Evolutionary conservation across 1,140 invertebrate species (phyloP).

Genomic region (Drosophila azteca): DNA sequence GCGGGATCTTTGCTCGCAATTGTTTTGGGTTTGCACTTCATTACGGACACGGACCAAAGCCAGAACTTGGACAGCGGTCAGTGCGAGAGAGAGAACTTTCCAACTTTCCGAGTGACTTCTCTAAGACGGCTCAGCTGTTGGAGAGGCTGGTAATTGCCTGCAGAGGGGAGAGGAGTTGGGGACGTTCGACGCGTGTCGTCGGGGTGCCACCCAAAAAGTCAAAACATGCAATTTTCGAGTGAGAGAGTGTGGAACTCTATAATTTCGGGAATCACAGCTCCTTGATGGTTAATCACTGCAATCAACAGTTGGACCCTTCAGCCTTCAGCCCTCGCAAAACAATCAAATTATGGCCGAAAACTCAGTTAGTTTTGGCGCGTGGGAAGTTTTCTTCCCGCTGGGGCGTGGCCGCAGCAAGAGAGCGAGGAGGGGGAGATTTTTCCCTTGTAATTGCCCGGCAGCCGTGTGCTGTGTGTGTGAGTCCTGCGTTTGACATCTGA

Average conservation of each 20-base stretch:
- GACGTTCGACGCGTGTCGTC: conserved; percentile 51
- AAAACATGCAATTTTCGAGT: conserved; percentile 75
- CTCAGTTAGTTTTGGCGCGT: conserved; percentile 28
- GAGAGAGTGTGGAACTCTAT: conserved; percentile 31
- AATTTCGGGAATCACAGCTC: conserved; percentile 63
- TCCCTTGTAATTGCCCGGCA: conserved; percentile 30
- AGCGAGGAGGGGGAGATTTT: conserved; percentile 18
- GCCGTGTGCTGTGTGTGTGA: background rate
- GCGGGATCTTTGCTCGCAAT: conserved; percentile 38
- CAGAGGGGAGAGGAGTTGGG: too few species aligned
- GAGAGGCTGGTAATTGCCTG: conserved; percentile 33
- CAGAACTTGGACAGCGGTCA: conserved; percentile 49
- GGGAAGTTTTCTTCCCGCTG: conserved; percentile 40
- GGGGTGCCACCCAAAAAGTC: conserved; percentile 46
- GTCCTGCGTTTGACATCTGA: conserved; percentile 48
- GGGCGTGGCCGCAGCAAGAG: conserved; percentile 25
- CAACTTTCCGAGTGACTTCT: conserved; percentile 69
- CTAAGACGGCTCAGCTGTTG: conserved; percentile 73
- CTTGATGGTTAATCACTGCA: conserved; percentile 76
- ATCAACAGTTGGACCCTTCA: conserved; percentile 68
- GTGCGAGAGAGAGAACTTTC: conserved; percentile 6
- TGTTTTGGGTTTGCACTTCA: conserved; percentile 61
- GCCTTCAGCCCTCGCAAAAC: conserved; percentile 34
- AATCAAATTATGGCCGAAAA: conserved; percentile 71
- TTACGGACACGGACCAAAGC: too few species aligned